Evolutionary conservation across 2,113 vertebrate genomes (phyloP), one percentile per base, ranked within the genome.

Genomic region (Heloderma charlesbogerti): DNA sequence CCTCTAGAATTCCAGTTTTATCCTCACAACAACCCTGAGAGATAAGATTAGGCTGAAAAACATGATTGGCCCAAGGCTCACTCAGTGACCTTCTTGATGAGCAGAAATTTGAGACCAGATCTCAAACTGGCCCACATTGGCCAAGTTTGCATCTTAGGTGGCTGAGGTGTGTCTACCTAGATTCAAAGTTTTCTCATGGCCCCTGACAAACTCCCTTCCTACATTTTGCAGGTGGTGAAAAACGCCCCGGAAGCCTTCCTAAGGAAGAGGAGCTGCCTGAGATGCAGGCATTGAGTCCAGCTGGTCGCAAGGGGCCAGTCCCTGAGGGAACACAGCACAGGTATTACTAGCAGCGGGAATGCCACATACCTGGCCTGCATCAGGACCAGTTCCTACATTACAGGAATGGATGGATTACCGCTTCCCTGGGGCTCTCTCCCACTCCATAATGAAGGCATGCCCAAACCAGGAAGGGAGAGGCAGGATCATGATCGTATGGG

Each of bases 181-280:
- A 22, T 29, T 27, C 3, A 25, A 27, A 75, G 22, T 51, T 45
- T 67, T 13, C n/a, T 57, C 6, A 13, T 4, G 31, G 18, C 18
- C 20, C 9, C 0, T 57, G 22, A 75, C 34, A 3, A 16, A 1
- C 13, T 8, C 72, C 29, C 29, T 63, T 2, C 63, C 51, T 89
- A 3, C 25, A 15, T 54, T 54, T 88, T 71, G 29, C 69, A 97
- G 97, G 95, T 60, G 31, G 34, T 0, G 94, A 92, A 87, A 97
- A 96, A 89, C 92, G 94, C 0, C 57, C 1, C 0, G 97, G 96
- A 79, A 90, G 89, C 0, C 96, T 94, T 75, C 93, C 95, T 0
- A 95, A 94, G 2, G 94, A 83, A 18, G 91, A 95, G 84, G 96
- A 96, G 9, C 94, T 96, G 15, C 95, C 97, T 0, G 97, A 96